Evolutionary conservation across 2,888 invertebrate species (phyloP), one percentile per base, ranked within the genome.

Genomic region (Zaprionus obscuricornis): DNA sequence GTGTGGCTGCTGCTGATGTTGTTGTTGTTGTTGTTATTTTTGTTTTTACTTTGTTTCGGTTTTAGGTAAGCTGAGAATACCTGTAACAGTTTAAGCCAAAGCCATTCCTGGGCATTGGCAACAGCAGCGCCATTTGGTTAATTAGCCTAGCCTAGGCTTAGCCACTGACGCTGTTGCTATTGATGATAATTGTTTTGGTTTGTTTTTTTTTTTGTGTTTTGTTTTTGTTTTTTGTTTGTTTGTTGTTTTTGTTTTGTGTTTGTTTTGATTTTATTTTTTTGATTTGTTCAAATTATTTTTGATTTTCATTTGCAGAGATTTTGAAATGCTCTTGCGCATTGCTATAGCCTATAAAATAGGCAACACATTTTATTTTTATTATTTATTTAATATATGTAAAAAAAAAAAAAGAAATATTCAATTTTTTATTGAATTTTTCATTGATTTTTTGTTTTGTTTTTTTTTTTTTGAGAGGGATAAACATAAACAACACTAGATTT

Each of bases 61-160:
- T 20, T 71, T 71, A 71, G 66, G 72, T 71, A 26, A 68, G 72
- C 66, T 72, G 74, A 37, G 66, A 51, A 55, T 65, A 69, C 70
- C 70, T 59, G 56, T 51, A 60, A 52, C 27, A 57, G 60, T 60
- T 71, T 29, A 62, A 51, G 65, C 70, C 78, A 77, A 73, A 68
- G 68, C 77, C 73, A 54, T 60, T 68, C 18, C 65, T 68, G 33
- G 74, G 60, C 82, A 76, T 60, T 77, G 77, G 82, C 77, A 60
- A 56, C 72, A 68, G 54, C 60, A 54, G 60, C 66, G 59, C 69
- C 84, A 73, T 84, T 72, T 47, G 74, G 43, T 52, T 54, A 49
- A 49, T 49, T 37, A 39, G 40, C 72, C 54, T 45, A 39, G 64
- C 64, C 46, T 43, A 16, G 50, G 46, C n/a, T n/a, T n/a, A n/a